A percentile compares a stretch with the other conserved stretches of the same genome.
phyloP scores from a whole-genome alignment of 2,113 vertebrate genomes.

The Petromus typicus region DNA sequence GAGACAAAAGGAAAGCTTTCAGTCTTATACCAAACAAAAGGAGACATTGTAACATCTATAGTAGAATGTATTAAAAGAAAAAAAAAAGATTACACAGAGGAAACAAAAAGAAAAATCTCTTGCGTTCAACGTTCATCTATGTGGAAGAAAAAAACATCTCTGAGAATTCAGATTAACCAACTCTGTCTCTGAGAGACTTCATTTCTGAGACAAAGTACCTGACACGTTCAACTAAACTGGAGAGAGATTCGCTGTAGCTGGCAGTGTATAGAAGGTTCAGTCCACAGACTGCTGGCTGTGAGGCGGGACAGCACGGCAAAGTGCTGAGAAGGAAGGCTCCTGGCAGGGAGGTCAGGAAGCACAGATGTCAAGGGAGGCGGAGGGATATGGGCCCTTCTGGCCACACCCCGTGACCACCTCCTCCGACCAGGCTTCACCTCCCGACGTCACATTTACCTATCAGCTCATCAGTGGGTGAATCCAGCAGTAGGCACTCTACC shows the following conservation, averaged over 20 bases:
- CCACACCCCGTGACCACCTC: neutral
- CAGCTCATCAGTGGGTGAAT: neutral
- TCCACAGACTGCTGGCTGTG: neutral
- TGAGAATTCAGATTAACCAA: slow-evolving; percentile 11
- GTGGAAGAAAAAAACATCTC: neutral
- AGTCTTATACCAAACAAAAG: neutral
- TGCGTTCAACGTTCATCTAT: neutral
- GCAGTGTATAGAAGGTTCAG: neutral
- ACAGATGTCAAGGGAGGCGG: neutral
- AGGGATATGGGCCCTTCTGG: neutral
- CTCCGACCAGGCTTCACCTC: neutral
- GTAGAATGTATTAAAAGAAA: neutral
- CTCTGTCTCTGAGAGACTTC: neutral
- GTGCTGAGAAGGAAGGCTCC: neutral
- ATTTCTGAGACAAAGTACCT: neutral
- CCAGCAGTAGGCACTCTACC: neutral
- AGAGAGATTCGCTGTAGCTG: neutral
- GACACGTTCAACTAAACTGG: too few relatives aligned
- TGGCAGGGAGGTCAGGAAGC: neutral
- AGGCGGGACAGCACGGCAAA: neutral
- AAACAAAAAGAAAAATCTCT: neutral
- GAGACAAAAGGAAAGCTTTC: neutral
- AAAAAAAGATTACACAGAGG: neutral
- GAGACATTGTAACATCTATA: too few relatives aligned
- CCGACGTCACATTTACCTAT: neutral